A percentile compares a stretch with the other conserved stretches of the same genome.
Evolutionary conservation across 2,888 invertebrate species (phyloP).

Genomic region (Platycheirus albimanus): DNA sequence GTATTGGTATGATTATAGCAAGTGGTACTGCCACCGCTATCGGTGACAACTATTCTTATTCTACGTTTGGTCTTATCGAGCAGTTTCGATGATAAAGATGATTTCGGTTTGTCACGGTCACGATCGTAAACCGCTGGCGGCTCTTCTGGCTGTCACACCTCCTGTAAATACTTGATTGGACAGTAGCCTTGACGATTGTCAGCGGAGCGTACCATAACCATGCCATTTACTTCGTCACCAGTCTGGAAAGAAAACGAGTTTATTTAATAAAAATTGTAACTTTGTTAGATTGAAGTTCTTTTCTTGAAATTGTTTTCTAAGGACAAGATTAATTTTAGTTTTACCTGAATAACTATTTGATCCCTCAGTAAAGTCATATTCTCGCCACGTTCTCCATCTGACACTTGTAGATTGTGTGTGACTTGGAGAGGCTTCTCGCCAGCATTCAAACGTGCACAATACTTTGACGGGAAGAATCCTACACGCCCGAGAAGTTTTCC

Average conservation of each 20-base stretch:
- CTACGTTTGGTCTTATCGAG: slow-evolving; percentile 82
- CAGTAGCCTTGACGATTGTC: slow-evolving; percentile 96
- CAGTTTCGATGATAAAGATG: slow-evolving; percentile 79
- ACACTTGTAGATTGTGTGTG: slow-evolving; percentile 92
- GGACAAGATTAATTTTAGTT: too few relatives aligned
- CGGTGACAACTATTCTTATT: slow-evolving; percentile 81
- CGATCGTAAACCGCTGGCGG: slow-evolving; percentile 79
- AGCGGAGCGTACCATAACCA: slow-evolving; percentile 96
- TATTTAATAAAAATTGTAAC: too few relatives aligned
- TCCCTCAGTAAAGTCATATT: slow-evolving; percentile 92
- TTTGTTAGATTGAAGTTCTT: too few relatives aligned
- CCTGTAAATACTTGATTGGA: slow-evolving; percentile 96
- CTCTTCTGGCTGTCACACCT: slow-evolving; percentile 92
- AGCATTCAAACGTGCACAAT: slow-evolving; percentile 94
- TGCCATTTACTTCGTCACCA: slow-evolving; percentile 95
- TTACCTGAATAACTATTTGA: slow-evolving; percentile 94
- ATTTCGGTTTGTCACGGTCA: slow-evolving; percentile 80
- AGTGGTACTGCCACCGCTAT: slow-evolving; percentile 77
- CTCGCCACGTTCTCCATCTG: slow-evolving; percentile 88
- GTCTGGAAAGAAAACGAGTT: slow-evolving; percentile 83
- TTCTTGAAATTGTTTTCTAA: too few relatives aligned
- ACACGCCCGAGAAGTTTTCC: slow-evolving; percentile 95
- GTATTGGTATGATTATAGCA: slow-evolving; percentile 67
- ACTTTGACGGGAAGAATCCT: slow-evolving; percentile 97
- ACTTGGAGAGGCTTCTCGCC: slow-evolving; percentile 96